Evolutionary conservation across 2,888 invertebrate genomes (phyloP), one percentile per base, ranked within the genome.

Genomic region (Chirona hameri): DNA sequence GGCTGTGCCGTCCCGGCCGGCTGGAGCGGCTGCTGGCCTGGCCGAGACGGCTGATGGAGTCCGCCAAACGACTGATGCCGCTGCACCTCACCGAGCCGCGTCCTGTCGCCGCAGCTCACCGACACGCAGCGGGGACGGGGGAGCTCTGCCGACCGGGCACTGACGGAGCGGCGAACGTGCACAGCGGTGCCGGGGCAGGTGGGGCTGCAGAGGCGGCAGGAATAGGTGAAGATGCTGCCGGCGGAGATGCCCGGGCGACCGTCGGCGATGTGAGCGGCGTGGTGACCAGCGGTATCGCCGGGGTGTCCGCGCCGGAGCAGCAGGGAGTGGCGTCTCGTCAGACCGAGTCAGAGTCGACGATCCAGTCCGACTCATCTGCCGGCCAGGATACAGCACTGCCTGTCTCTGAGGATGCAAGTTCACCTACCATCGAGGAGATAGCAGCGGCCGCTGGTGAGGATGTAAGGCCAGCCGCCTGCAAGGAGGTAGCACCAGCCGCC

Each of bases 11-110:
- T 1, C 39, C 21, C 31, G 12, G 46, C 21, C 76, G 76, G 24
- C 76, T 76, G 39, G 76, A 76, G 76, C 76, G 76, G 21, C 31
- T 76, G 31, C 76, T 76, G 24, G 76, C 15, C 24, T 76, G 76
- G 76, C 76, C 46, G 76, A 39, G 39, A 24, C 21, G 39, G 39
- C 39, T 46, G 39, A 24, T 76, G 76, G 46, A 76, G 39, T 39
- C 46, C 10, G 76, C 76, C 76, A 76, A 46, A 24, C 76, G 24
- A 9, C 76, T 76, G 39, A 76, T 76, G 76, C 76, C 76, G 10
- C 46, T 76, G 9, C 76, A 76, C 24, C 27, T 9, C 29, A 18
- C 14, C 12, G 76, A 76, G 39, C 39, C 39, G 39, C 4, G 39
- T 39, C 39, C 4, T 39, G 39, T 7, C 39, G 39, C 39, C 39